Conservation (phyloP, 2,888 invertebrate species). For the Carpatolechia fugitivella region DNA sequence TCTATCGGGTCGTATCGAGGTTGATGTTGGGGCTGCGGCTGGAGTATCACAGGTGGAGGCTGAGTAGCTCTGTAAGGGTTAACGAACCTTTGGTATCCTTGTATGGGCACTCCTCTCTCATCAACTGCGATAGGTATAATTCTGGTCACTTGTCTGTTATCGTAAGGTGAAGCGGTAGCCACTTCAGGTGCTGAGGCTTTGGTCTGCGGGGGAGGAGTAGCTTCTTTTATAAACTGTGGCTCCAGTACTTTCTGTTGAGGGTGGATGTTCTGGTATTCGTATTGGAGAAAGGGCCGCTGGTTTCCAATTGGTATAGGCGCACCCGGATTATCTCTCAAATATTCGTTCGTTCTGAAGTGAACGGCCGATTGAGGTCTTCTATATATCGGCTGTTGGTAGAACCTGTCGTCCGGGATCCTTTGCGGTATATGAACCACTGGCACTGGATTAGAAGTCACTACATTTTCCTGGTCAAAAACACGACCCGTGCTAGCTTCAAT, state of each 20-base stretch:
- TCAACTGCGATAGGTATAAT: constrained; percentile 70
- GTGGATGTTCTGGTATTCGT: constrained; percentile 57
- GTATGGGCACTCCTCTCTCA: constrained; percentile 65
- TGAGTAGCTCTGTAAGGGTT: constrained; percentile 53
- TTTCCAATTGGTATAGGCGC: constrained; percentile 72
- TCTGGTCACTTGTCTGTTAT: constrained; percentile 59
- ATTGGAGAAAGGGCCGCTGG: constrained; percentile 72
- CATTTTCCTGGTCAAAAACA: constrained; percentile 67
- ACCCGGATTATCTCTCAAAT: constrained; percentile 71
- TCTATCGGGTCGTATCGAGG: constrained; percentile 72
- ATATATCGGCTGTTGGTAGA: constrained; percentile 64
- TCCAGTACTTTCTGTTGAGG: constrained; percentile 63
- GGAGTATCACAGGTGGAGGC: constrained; percentile 35
- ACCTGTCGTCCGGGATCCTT: constrained; percentile 56
- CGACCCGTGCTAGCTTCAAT: constrained; percentile 76
- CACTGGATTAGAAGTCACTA: constrained; percentile 74
- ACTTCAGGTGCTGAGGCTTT: constrained; percentile 52
- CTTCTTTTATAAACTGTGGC: constrained; percentile 60
- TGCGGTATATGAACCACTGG: constrained; percentile 75
- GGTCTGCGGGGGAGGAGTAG: constrained; percentile 39
- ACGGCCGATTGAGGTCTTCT: constrained; percentile 52
- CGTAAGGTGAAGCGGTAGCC: constrained; percentile 54
- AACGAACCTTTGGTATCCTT: constrained; percentile 62
- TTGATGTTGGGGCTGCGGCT: constrained; percentile 54
- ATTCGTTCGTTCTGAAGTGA: constrained; percentile 71